A percentile compares a stretch with the other conserved stretches of the same genome.
Conservation (phyloP, 1,140 invertebrate genomes). For the Zaprionus inermis region DNA sequence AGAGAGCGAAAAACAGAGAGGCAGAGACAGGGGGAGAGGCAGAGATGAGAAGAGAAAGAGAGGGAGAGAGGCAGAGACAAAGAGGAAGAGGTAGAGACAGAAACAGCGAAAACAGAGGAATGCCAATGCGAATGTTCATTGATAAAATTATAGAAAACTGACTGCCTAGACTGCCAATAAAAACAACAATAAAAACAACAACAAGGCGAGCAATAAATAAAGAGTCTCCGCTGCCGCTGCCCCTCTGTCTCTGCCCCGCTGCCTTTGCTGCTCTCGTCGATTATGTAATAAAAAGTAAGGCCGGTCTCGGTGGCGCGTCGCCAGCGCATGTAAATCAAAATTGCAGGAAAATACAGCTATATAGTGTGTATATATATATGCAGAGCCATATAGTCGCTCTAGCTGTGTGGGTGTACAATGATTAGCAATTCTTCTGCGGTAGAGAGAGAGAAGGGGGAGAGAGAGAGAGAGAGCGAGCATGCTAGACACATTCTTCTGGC, state of each 20-base stretch:
- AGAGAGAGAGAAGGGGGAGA: constrained; percentile 12
- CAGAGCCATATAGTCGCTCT: constrained; percentile 11
- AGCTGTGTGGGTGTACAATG: constrained; percentile 40
- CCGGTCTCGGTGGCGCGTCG: constrained; percentile 16
- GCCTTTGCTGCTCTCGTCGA: constrained; percentile 6
- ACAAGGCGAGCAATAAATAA: constrained; percentile 29
- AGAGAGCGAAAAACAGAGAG: neutral
- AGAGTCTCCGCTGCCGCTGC: constrained; percentile 9
- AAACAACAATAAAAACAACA: constrained; percentile 32
- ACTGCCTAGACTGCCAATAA: constrained; percentile 49
- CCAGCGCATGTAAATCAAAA: constrained; percentile 54
- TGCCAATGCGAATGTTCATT: constrained; percentile 38
- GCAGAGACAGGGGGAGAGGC: neutral
- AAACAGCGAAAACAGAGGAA: neutral
- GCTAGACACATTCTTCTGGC: neutral
- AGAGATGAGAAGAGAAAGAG: neutral
- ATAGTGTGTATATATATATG: constrained; percentile 3
- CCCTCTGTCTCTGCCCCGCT: too few species aligned
- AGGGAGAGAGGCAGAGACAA: neutral
- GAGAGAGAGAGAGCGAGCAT: neutral
- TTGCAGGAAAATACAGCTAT: constrained; percentile 2
- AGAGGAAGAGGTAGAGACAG: neutral
- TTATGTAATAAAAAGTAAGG: constrained; percentile 57
- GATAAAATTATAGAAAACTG: constrained; percentile 50
- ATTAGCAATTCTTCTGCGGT: constrained; percentile 50